A percentile compares a stretch with the other conserved stretches of the same genome.
Conservation (phyloP, 2,797 vertebrate genomes). For the Notamacropus eugenii region DNA sequence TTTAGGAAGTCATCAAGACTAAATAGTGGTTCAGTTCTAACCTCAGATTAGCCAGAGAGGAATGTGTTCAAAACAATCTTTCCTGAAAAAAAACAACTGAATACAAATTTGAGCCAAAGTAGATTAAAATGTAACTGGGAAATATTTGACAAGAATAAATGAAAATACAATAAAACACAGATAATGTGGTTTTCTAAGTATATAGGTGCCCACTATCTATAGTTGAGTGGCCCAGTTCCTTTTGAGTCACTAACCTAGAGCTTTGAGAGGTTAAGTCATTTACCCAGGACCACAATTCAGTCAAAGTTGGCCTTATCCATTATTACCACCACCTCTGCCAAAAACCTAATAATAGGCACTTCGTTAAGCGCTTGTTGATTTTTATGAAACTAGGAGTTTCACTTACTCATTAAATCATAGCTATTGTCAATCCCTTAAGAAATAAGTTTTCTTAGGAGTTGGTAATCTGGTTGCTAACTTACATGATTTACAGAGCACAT, state of each 20-base stretch:
- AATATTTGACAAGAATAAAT: neutral
- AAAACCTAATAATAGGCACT: neutral
- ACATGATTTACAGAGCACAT: neutral
- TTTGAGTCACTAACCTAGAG: neutral
- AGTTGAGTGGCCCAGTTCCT: neutral
- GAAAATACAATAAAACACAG: neutral
- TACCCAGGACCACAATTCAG: neutral
- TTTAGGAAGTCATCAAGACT: neutral
- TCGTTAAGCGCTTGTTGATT: neutral
- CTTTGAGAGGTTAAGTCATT: neutral
- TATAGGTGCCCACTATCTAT: neutral
- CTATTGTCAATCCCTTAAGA: neutral
- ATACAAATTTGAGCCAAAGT: neutral
- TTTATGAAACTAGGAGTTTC: neutral
- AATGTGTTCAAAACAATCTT: neutral
- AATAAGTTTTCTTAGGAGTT: conserved; percentile 12
- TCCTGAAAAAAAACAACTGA: neutral
- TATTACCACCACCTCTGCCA: neutral
- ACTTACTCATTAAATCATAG: neutral
- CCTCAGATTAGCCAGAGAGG: neutral
- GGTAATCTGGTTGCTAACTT: conserved; percentile 9
- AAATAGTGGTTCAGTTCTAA: neutral
- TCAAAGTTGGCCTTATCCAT: neutral
- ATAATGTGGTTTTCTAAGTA: neutral
- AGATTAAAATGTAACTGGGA: neutral